Evolutionary conservation across 1,140 invertebrate genomes (phyloP).

Genomic region (Sarcophaga peregrina): DNA sequence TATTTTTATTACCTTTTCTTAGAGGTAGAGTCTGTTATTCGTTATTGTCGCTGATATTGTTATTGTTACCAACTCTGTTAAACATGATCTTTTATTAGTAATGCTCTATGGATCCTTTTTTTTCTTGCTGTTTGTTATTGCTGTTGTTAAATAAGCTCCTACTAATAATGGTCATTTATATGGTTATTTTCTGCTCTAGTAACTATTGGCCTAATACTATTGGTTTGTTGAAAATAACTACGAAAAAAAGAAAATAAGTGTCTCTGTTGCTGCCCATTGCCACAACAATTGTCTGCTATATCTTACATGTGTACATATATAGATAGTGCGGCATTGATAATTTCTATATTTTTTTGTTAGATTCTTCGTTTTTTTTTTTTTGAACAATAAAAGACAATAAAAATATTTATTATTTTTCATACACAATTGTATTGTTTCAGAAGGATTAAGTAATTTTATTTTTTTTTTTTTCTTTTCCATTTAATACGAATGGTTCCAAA

Average conservation of each 20-base stretch:
- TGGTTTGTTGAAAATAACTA: neutral
- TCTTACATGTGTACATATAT: neutral
- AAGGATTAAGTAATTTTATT: neutral
- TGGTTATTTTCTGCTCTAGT: constrained; percentile 50
- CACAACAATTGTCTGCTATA: neutral
- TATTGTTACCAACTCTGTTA: constrained; percentile 38
- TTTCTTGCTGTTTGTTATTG: neutral
- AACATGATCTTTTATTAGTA: constrained; percentile 25
- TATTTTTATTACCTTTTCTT: neutral
- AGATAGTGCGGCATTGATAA: constrained; percentile 1
- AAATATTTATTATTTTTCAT: constrained; percentile 23
- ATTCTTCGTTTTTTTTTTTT: neutral
- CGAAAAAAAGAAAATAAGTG: neutral
- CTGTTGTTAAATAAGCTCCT: constrained; percentile 49
- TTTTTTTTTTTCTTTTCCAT: neutral
- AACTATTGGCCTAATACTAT: too few relatives aligned
- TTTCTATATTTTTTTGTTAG: neutral
- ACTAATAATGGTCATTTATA: constrained; percentile 64
- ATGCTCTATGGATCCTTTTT: neutral
- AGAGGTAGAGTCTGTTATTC: neutral
- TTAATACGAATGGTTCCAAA: neutral
- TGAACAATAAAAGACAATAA: neutral
- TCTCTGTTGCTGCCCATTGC: neutral
- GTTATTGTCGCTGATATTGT: neutral
- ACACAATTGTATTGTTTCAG: neutral